phyloP scores from a whole-genome alignment of 2,888 invertebrate species.

The Alsophila aescularia region DNA sequence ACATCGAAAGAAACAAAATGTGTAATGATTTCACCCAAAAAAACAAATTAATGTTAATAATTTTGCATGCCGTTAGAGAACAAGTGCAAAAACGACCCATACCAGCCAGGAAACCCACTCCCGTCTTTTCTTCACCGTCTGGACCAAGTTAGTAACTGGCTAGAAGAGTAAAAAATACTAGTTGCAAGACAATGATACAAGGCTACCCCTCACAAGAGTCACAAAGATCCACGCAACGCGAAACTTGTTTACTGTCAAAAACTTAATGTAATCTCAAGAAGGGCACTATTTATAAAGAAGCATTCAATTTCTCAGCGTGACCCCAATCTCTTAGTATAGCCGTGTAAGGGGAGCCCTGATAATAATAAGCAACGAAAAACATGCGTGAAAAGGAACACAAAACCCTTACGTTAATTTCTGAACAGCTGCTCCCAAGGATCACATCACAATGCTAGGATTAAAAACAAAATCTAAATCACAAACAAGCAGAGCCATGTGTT shows the following conservation, averaged over 20 bases:
- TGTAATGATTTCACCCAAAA: neutral
- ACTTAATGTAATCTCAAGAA: constrained; percentile 73
- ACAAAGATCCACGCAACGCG: constrained; percentile 50
- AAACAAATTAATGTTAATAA: neutral
- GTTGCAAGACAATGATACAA: constrained; percentile 52
- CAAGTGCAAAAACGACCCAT: neutral
- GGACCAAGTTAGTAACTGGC: constrained; percentile 49
- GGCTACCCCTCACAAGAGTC: constrained; percentile 52
- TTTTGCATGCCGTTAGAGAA: neutral
- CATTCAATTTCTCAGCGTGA: constrained; percentile 68
- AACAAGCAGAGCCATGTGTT: constrained; percentile 57
- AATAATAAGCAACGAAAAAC: constrained; percentile 75
- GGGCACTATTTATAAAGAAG: constrained; percentile 67
- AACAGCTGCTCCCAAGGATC: constrained; percentile 70
- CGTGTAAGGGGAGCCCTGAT: constrained; percentile 72
- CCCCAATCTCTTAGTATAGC: constrained; percentile 65
- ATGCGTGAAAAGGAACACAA: constrained; percentile 71
- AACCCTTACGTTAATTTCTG: constrained; percentile 72
- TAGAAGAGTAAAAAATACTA: constrained; percentile 43
- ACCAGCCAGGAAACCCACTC: neutral
- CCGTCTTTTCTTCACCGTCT: constrained; percentile 23
- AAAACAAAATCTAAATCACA: constrained; percentile 67
- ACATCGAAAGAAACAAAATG: neutral
- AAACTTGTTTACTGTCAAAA: constrained; percentile 77
- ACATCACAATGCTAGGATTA: constrained; percentile 80